Percentiles rank a stretch among this genome's conserved stretches.
phyloP scores from a whole-genome alignment of 2,113 vertebrate genomes.

The Ursus arctos region DNA sequence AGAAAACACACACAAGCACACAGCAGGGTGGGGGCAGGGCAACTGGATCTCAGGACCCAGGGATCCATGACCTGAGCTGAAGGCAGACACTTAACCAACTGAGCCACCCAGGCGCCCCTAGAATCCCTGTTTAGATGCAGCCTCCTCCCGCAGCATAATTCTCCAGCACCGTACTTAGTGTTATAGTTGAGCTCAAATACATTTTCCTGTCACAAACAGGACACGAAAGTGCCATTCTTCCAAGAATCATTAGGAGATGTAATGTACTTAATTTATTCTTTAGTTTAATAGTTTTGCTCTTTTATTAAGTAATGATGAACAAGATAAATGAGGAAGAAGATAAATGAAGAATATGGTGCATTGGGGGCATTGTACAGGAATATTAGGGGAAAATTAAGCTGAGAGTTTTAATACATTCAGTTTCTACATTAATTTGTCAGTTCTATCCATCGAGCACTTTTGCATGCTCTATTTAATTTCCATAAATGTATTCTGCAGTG shows the following conservation, averaged over 20 bases:
- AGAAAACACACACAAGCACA: background rate
- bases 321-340: background rate
- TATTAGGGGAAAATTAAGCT: background rate
- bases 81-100: background rate
- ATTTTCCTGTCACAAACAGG: background rate
- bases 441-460: background rate
- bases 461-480: background rate
- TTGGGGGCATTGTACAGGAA: background rate
- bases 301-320: background rate
- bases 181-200: background rate
- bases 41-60: background rate
- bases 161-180: no score
- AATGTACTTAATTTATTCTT: background rate
- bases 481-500: background rate
- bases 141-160: background rate
- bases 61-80: background rate
- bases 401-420: background rate
- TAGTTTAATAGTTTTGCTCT: background rate
- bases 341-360: background rate
- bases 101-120: background rate
- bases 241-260: background rate
- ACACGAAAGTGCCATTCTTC: fast-evolving
- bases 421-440: background rate
- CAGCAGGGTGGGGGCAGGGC: background rate
- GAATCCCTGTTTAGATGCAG: background rate